Conservation (phyloP, 2,797 vertebrate genomes). For the Nothura maculosa region DNA sequence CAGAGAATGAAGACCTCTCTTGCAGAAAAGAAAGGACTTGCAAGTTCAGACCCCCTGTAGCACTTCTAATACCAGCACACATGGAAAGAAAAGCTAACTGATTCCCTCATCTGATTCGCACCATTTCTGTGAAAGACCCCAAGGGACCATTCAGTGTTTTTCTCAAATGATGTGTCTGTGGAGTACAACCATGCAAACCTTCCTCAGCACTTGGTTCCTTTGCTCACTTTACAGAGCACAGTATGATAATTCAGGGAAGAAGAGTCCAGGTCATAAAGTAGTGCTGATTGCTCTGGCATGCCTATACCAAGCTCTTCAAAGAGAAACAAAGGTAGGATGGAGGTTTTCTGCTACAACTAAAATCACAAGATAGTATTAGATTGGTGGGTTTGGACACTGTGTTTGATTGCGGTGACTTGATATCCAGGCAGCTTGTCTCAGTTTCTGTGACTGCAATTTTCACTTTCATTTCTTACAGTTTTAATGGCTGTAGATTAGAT, state of each 20-base stretch:
- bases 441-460: background rate
- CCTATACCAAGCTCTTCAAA: background rate
- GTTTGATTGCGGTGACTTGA: background rate
- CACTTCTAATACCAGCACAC: background rate
- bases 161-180: background rate
- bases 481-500: background rate
- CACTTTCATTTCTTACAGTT: background rate
- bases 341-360: background rate
- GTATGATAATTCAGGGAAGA: background rate
- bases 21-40: background rate
- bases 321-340: background rate
- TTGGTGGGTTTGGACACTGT: background rate
- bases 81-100: background rate
- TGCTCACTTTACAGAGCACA: background rate
- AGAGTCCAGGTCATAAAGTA: background rate
- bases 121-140: background rate
- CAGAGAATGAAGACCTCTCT: background rate
- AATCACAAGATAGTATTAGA: background rate
- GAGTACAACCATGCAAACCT: background rate
- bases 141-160: background rate
- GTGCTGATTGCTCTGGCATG: background rate
- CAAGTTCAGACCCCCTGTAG: background rate
- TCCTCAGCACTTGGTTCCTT: background rate
- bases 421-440: no score
- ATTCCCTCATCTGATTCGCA: background rate